A percentile compares a stretch with the other conserved stretches of the same genome.
These are phyloP conservation scores for Drosophila seguyi DNA, from an alignment of 1,140 invertebrate genomes.

Conservation along the genomic window DNA sequence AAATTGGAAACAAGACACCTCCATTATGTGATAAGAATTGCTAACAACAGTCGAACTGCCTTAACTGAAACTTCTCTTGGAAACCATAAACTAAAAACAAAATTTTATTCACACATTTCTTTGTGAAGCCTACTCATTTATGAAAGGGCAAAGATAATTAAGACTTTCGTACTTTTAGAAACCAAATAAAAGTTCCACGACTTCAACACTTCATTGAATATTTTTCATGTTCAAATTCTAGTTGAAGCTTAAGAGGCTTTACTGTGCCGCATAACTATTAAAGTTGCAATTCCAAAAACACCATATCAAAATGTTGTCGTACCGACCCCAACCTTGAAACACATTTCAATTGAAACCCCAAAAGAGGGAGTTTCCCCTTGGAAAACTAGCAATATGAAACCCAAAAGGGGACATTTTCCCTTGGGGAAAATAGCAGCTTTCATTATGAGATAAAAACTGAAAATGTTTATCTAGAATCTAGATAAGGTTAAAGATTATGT, in stretches of 20 bases:
- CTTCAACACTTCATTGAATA: background rate
- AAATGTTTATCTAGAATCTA: conserved; percentile 10
- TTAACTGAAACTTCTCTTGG: too few species aligned
- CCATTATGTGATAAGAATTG: conserved; percentile 36
- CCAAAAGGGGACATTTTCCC: background rate
- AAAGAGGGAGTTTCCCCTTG: background rate
- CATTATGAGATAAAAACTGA: conserved; percentile 22
- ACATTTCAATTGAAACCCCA: background rate
- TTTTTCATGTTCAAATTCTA: too few species aligned
- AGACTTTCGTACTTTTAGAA: background rate
- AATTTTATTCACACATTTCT: background rate
- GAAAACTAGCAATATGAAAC: background rate
- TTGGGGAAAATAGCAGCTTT: background rate
- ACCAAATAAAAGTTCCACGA: background rate
- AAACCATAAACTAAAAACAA: background rate
- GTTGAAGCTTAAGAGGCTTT: background rate
- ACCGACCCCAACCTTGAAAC: background rate
- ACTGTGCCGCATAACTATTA: background rate
- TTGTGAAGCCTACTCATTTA: background rate
- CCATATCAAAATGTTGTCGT: too few species aligned
- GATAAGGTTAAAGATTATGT: conserved; percentile 8
- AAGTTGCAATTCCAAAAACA: background rate
- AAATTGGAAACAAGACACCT: conserved; percentile 22
- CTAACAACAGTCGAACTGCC: background rate
- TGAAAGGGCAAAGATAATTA: background rate